Conservation (phyloP, 64 coral and sea anemone species). For the Montipora efflorescens region DNA sequence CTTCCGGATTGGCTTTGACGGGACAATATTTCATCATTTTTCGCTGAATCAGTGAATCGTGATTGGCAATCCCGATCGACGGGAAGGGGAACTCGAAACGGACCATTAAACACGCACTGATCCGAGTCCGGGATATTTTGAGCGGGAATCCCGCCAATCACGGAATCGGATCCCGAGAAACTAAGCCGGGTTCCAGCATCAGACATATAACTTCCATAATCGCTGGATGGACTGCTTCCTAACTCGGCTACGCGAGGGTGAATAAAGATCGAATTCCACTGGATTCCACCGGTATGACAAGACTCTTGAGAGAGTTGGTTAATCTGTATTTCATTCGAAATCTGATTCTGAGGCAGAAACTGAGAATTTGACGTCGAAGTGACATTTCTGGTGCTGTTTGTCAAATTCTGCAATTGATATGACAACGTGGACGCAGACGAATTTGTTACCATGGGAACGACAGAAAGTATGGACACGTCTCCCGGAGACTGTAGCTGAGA, state of each 20-base stretch:
- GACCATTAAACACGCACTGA: constrained; percentile 50
- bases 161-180: constrained; percentile 66
- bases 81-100: constrained; percentile 59
- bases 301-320: constrained; percentile 7
- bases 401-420: constrained; percentile 3
- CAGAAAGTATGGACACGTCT: constrained; percentile 37
- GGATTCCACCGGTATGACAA: background rate
- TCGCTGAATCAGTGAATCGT: constrained; percentile 11
- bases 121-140: constrained; percentile 36
- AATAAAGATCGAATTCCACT: constrained; percentile 33
- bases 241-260: constrained; percentile 28
- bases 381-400: background rate
- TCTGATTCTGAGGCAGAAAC: constrained; percentile 23
- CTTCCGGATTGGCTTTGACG: background rate
- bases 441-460: constrained; percentile 41
- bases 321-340: constrained; percentile 2
- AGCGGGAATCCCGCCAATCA: constrained; percentile 20
- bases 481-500: constrained; percentile 11
- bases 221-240: constrained; percentile 60
- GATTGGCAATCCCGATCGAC: background rate
- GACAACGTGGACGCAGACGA: constrained; percentile 7
- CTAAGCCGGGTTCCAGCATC: constrained; percentile 46
- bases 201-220: constrained; percentile 76
- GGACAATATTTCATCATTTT: background rate
- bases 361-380: constrained; percentile 10